phyloP scores from a whole-genome alignment of 1,140 invertebrate genomes.

The Apocrypta bakeri region DNA sequence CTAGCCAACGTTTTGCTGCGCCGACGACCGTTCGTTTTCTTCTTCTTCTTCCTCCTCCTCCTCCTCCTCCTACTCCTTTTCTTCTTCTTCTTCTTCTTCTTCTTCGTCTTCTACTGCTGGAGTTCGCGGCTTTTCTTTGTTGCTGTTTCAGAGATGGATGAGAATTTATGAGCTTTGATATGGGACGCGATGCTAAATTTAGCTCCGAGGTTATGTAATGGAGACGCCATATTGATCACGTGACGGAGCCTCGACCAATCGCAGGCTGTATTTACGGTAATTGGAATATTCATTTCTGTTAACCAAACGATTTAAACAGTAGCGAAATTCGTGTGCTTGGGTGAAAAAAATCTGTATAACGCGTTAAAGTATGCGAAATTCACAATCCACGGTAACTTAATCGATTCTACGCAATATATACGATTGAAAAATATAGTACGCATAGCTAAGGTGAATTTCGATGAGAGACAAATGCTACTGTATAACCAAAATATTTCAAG shows the following conservation, averaged over 20 bases:
- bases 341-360: neutral
- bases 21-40: constrained; percentile 13
- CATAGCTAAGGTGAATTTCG: neutral
- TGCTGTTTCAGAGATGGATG: neutral
- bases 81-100: neutral
- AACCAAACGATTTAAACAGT: too few species aligned
- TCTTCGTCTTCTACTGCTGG: neutral
- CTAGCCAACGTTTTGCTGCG: neutral
- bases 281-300: too few species aligned
- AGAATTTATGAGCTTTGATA: neutral
- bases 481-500: neutral
- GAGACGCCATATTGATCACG: neutral
- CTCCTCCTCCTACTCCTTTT: neutral
- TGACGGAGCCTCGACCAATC: too few species aligned
- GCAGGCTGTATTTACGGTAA: too few species aligned
- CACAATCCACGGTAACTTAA: neutral
- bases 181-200: neutral
- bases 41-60: neutral
- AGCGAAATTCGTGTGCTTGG: too few species aligned
- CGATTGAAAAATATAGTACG: too few species aligned
- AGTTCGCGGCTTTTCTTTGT: neutral
- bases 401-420: too few species aligned
- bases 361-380: neutral
- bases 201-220: neutral
- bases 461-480: neutral